Evolutionary conservation across 2,113 vertebrate species (phyloP).

Genomic region (Oenanthe oenanthe): DNA sequence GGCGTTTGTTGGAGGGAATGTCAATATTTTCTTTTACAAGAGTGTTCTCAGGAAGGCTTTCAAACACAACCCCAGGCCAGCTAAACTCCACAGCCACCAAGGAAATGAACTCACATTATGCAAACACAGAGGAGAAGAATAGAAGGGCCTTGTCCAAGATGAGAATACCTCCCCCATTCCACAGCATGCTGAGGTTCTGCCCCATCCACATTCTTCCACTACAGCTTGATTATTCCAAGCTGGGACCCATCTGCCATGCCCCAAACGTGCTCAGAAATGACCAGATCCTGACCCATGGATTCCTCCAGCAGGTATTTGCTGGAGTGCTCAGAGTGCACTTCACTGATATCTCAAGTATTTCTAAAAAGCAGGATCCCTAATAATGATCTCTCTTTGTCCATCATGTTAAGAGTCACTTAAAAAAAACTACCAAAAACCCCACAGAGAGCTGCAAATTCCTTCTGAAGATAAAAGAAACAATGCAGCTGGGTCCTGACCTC

Average conservation of each 20-base stretch:
- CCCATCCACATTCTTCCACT: constrained; percentile 20
- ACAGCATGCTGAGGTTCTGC: background rate
- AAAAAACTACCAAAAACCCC: constrained; percentile 1
- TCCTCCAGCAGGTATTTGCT: constrained; percentile 32
- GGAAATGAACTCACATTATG: constrained; percentile 3
- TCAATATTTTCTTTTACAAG: background rate
- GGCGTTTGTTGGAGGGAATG: background rate
- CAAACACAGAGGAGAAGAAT: constrained; percentile 65
- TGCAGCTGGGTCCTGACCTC: constrained; percentile 33
- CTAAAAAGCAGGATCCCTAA: constrained; percentile 6
- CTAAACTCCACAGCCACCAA: background rate
- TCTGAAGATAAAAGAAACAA: constrained; percentile 63
- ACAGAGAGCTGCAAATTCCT: constrained; percentile 35
- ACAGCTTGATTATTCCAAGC: constrained; percentile 39
- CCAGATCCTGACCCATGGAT: background rate
- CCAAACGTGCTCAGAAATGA: background rate
- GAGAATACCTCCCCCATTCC: constrained; percentile 26
- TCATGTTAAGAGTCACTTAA: constrained; percentile 46
- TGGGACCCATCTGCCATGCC: background rate
- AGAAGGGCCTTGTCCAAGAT: constrained; percentile 34
- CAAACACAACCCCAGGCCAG: background rate
- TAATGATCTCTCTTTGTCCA: constrained; percentile 52
- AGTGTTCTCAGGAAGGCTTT: background rate
- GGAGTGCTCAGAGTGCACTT: constrained; percentile 20
- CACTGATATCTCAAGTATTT: background rate